These are phyloP conservation scores for Cheirogaleus medius DNA, from an alignment of 2,113 vertebrate genomes.

Conservation along the genomic window DNA sequence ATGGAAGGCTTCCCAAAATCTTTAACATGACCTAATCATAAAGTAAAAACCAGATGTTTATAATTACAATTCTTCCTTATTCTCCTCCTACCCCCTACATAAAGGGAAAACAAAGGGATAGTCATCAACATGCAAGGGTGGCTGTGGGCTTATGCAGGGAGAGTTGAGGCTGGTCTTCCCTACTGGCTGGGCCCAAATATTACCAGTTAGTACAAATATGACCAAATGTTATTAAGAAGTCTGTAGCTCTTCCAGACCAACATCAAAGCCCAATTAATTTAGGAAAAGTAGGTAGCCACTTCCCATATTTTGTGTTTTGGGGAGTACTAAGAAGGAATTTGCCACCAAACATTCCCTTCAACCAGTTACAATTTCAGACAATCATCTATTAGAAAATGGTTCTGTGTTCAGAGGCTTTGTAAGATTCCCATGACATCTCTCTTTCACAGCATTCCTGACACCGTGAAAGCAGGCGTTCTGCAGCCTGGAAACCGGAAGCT, in stretches of 20 bases:
- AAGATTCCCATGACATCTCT: too few species aligned
- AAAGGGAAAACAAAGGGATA: background rate
- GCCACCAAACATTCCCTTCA: background rate
- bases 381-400: background rate
- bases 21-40: background rate
- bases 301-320: background rate
- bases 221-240: background rate
- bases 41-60: slow-evolving; percentile 34
- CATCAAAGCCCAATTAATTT: background rate
- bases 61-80: background rate
- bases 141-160: background rate
- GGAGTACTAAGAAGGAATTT: background rate
- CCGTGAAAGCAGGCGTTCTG: background rate
- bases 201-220: background rate
- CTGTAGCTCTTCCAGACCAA: background rate
- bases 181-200: background rate
- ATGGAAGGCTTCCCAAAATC: slow-evolving; percentile 19
- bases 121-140: background rate
- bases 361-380: background rate
- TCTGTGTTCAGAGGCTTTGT: background rate
- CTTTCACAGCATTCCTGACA: background rate
- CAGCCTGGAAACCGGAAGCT: background rate
- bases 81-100: background rate
- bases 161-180: background rate
- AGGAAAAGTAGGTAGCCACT: background rate